These are phyloP conservation scores for Silurus glanis DNA, from an alignment of 2,113 vertebrate genomes.

Conservation along the genomic window DNA sequence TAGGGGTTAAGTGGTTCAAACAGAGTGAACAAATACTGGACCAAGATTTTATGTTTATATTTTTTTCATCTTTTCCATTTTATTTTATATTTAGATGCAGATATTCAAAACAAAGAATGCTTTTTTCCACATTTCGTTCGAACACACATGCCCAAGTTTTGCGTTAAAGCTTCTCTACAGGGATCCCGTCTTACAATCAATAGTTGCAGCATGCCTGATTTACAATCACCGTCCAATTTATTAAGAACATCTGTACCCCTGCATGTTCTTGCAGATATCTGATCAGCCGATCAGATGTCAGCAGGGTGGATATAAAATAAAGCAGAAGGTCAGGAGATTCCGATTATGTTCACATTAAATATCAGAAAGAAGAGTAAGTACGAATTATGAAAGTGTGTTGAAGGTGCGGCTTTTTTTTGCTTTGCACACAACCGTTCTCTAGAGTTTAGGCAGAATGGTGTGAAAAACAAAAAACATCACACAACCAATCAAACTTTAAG, in stretches of 20 bases:
- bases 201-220: background rate
- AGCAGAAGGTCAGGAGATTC: background rate
- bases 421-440: no score
- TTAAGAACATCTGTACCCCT: background rate
- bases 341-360: no score
- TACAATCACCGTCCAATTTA: background rate
- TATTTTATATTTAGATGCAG: background rate
- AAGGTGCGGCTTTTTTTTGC: no score
- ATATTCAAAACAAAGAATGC: constrained; percentile 2
- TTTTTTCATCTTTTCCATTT: no score
- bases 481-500: no score
- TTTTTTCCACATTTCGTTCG: background rate
- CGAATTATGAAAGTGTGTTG: no score
- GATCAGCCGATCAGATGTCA: background rate
- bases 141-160: background rate
- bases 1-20: background rate
- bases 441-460: no score
- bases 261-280: background rate
- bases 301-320: no score
- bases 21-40: background rate
- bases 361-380: no score
- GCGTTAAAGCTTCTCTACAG: background rate
- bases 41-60: background rate
- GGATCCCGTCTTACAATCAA: background rate
- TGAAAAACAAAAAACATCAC: no score